Evolutionary conservation across 2,888 invertebrate species (phyloP).

Genomic region (Prosapia bicincta): DNA sequence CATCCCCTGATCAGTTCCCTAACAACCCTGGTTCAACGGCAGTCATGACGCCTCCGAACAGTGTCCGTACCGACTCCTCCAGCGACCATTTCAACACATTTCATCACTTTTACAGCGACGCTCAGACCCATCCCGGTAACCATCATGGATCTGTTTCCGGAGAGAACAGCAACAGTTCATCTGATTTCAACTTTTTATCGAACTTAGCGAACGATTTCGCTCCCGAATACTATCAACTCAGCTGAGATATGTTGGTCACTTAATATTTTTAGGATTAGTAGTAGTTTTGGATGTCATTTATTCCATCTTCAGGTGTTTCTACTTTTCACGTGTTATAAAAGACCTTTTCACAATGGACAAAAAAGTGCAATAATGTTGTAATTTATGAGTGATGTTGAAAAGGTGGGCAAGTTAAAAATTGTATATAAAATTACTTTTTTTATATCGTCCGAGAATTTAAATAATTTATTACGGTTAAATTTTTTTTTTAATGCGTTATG

Average conservation of each 20-base stretch:
- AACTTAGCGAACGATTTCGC: constrained; percentile 90
- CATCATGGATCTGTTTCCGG: constrained; percentile 50
- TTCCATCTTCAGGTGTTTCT: neutral
- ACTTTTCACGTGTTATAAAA: neutral
- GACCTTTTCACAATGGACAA: neutral
- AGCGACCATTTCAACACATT: constrained; percentile 65
- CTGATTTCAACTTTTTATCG: constrained; percentile 90
- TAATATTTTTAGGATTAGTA: neutral
- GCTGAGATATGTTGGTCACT: constrained; percentile 47
- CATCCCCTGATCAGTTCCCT: constrained; percentile 50
- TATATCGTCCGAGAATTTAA: neutral
- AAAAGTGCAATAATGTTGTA: neutral
- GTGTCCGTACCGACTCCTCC: constrained; percentile 55
- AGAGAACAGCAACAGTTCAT: constrained; percentile 87
- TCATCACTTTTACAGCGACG: constrained; percentile 62
- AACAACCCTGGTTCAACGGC: constrained; percentile 49
- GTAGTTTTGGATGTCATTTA: neutral
- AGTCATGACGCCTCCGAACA: constrained; percentile 59
- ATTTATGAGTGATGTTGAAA: neutral
- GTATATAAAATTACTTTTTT: neutral
- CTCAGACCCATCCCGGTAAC: constrained; percentile 40
- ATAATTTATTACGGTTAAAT: no score
- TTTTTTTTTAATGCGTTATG: no score
- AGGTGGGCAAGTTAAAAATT: neutral
- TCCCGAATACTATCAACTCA: constrained; percentile 83